These are phyloP conservation scores for Laterallus jamaicensis DNA, from an alignment of 2,113 vertebrate genomes.

Conservation along the genomic window DNA sequence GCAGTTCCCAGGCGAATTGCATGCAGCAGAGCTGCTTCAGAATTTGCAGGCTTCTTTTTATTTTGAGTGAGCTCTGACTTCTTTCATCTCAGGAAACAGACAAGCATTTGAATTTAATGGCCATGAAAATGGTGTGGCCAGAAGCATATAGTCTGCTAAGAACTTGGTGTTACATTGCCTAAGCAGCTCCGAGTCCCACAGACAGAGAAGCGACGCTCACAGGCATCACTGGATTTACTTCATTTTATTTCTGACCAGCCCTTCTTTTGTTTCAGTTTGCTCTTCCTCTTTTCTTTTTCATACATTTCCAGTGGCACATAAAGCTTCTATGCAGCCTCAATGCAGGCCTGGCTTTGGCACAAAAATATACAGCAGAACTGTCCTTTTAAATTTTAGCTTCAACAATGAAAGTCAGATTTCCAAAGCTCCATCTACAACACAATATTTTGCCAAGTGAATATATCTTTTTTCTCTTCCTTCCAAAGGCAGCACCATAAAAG, in stretches of 20 bases:
- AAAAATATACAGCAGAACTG: neutral
- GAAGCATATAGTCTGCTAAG: neutral
- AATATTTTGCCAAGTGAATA: conserved; percentile 27
- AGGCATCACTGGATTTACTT: neutral
- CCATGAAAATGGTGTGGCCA: conserved; percentile 31
- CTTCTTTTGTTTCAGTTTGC: neutral
- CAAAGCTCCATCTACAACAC: neutral
- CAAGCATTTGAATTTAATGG: conserved; percentile 42
- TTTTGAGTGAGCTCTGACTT: neutral
- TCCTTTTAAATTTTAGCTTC: conserved; percentile 24
- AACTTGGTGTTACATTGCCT: neutral
- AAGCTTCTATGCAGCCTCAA: neutral
- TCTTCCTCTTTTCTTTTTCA: neutral
- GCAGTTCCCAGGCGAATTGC: neutral
- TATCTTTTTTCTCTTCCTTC: neutral
- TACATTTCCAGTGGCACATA: neutral
- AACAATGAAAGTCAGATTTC: conserved; percentile 36
- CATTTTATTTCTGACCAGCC: neutral
- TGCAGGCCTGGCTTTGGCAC: neutral
- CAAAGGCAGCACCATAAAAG: conserved; percentile 19
- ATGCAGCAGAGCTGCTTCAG: neutral
- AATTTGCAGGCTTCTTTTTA: neutral
- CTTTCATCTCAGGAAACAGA: conserved; percentile 33
- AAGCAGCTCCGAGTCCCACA: neutral
- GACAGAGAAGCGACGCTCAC: neutral